phyloP scores from a whole-genome alignment of 1,140 invertebrate species.

The Procambarus virginalis region DNA sequence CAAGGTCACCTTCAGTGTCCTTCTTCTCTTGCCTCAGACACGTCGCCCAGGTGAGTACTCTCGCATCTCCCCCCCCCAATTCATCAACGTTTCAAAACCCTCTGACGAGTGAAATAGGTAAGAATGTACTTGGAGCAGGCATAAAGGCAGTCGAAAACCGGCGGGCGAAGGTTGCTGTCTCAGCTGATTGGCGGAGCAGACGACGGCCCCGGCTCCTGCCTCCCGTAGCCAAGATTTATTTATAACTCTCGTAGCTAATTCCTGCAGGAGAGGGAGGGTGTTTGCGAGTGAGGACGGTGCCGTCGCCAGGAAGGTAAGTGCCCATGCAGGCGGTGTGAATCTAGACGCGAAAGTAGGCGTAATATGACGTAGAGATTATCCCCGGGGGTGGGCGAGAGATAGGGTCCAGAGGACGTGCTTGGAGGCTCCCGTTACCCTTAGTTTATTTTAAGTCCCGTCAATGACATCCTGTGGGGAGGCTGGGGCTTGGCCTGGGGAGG shows the following conservation, averaged over 20 bases:
- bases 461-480: too few species aligned
- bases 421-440: neutral
- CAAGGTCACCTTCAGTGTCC: slow-evolving; percentile 39
- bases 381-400: too few species aligned
- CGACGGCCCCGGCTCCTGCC: neutral
- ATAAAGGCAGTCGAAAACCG: too few species aligned
- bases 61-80: neutral
- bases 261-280: neutral
- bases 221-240: slow-evolving; percentile 8
- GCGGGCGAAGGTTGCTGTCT: neutral
- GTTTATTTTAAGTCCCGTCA: neutral
- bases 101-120: neutral
- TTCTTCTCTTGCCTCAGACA: too few species aligned
- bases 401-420: too few species aligned
- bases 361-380: neutral
- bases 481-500: neutral
- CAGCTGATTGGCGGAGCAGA: slow-evolving; percentile 45
- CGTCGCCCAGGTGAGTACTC: neutral
- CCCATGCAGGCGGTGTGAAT: too few species aligned
- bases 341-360: too few species aligned
- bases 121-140: neutral
- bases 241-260: slow-evolving; percentile 11
- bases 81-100: neutral
- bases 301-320: slow-evolving; percentile 30
- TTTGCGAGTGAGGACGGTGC: slow-evolving; percentile 25